Evolutionary conservation across 2,797 vertebrate species (phyloP), one percentile per base, ranked within the genome.

Genomic region (Peromyscus attwateri): DNA sequence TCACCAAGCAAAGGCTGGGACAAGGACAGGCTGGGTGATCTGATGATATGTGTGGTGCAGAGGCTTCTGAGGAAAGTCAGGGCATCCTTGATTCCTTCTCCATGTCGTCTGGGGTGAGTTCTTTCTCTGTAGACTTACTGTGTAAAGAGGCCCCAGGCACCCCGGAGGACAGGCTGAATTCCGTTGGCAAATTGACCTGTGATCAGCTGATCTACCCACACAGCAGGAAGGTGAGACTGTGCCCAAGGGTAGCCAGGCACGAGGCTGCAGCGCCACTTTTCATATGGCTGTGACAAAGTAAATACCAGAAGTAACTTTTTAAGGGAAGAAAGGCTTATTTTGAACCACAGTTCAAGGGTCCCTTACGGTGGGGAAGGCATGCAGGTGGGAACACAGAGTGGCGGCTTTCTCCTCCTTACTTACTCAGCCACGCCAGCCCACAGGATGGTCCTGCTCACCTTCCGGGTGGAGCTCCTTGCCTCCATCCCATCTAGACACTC

Each of bases 1-100:
- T 91, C 70, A 81, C 97, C 66, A 31, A 57, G 46, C 52, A 31
- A 92, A 97, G 91, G 75, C 57, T 17, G 52, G 62, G 71, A 11
- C 25, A 14, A 46, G 88, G 49, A 55, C 85, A 40, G 60, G 19
- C 76, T 16, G 31, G 19, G 31, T 3, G 91, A 27, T 17, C 62
- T 13, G 14, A 14, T 70, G 73, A 64, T 52, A 21, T 21, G 73
- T 13, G 9, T 0, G 46, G 21, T 3, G 4, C 10, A 12, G 27
- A 64, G 27, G 82, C 34, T 87, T 85, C 90, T 0, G 1, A 89
- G 76, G 80, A 68, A 73, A 43, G 55, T 73, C 6, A 40, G 55
- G 43, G 23, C 16, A 7, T 0, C 0, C 43, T 21, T 3, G 25
- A 17, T 4, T 62, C 46, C 85, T 68, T 7, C 29, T 62, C 4